These are phyloP conservation scores for Sitta europaea DNA, from an alignment of 2,113 vertebrate genomes.

Conservation along the genomic window DNA sequence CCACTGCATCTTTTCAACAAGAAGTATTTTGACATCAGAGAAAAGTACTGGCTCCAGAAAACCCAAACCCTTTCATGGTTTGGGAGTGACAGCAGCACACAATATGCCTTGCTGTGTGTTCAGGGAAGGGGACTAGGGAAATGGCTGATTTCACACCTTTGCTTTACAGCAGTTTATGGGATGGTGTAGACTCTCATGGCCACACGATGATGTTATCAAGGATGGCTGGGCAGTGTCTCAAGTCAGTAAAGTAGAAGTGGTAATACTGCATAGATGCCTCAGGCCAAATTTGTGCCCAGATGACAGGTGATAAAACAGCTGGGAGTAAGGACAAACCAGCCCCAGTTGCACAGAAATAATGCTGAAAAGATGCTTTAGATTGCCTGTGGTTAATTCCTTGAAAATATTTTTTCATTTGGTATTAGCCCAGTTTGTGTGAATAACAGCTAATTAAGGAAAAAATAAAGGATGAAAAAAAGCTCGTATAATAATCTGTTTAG, in stretches of 20 bases:
- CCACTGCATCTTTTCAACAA: neutral
- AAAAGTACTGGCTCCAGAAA: neutral
- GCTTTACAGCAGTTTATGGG: neutral
- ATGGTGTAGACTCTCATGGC: neutral
- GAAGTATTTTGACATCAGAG: neutral
- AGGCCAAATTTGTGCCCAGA: neutral
- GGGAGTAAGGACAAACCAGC: neutral
- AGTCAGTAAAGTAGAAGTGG: neutral
- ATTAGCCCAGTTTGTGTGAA: neutral
- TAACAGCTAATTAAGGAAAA: neutral
- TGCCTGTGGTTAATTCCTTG: neutral
- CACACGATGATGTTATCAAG: neutral
- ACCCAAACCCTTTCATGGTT: neutral
- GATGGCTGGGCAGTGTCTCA: neutral
- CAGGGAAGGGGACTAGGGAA: neutral
- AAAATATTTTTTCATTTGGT: neutral
- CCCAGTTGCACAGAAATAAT: neutral
- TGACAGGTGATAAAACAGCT: neutral
- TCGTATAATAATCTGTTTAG: neutral
- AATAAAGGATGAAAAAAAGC: neutral
- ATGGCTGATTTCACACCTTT: neutral
- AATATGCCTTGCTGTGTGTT: fast-evolving
- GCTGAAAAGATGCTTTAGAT: neutral
- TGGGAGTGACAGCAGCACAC: neutral
- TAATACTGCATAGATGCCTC: neutral